These are phyloP conservation scores for Campylorhamphus procurvoides DNA, from an alignment of 2,113 vertebrate genomes.

Conservation along the genomic window DNA sequence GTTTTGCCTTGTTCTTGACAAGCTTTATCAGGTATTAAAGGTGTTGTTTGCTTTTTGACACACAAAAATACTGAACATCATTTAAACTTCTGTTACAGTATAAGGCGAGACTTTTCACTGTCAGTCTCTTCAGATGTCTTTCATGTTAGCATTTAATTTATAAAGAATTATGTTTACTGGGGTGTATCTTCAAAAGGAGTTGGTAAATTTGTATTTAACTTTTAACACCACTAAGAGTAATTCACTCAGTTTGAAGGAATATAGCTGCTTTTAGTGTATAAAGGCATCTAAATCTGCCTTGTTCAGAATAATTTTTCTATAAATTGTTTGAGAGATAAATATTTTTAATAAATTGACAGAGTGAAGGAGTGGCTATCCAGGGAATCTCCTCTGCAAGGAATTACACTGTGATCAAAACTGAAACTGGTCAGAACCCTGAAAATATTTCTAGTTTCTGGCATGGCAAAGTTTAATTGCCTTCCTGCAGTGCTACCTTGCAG, in stretches of 20 bases:
- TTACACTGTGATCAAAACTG: not conserved
- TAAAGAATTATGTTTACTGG: not conserved
- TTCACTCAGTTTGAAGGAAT: not conserved
- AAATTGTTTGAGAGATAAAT: not conserved
- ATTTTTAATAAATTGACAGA: not conserved
- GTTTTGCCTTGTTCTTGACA: not conserved
- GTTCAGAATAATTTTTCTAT: not conserved
- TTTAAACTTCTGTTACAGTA: not conserved
- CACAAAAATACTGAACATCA: not conserved
- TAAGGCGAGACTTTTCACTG: not conserved
- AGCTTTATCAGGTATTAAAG: not conserved
- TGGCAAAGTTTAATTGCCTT: not conserved
- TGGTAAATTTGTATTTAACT: not conserved
- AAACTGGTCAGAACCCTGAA: not conserved
- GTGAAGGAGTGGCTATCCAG: not conserved
- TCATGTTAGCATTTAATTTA: not conserved
- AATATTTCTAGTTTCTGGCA: not conserved
- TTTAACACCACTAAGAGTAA: not conserved
- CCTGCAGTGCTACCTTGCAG: not conserved
- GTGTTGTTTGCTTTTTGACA: not conserved
- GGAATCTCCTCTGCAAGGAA: not conserved
- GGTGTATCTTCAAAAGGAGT: not conserved
- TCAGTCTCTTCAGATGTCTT: not conserved
- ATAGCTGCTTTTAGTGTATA: not conserved
- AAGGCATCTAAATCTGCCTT: not conserved